phyloP scores from a whole-genome alignment of 2,888 invertebrate genomes.

The Creontiades dilutus region DNA sequence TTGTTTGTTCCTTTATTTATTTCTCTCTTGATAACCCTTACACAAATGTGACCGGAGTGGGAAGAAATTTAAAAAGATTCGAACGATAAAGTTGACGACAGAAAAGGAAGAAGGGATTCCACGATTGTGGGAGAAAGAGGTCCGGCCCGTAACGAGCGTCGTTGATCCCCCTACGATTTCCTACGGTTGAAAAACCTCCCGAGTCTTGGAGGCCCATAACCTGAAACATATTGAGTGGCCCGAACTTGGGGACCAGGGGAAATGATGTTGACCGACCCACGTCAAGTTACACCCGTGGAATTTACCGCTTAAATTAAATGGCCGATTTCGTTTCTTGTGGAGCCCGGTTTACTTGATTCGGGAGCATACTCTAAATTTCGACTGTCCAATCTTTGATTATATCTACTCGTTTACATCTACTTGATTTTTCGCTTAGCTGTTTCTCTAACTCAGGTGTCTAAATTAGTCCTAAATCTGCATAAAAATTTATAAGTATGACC shows the following conservation, averaged over 20 bases:
- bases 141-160: neutral
- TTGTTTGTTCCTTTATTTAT: too few species aligned
- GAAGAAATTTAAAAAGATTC: constrained; percentile 35
- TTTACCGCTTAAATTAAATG: constrained; percentile 19
- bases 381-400: constrained; percentile 1
- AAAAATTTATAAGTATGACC: too few species aligned
- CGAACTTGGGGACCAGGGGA: neutral
- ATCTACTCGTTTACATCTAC: neutral
- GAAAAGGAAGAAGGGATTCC: neutral
- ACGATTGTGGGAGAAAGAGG: constrained; percentile 11
- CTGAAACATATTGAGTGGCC: neutral
- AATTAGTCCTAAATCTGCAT: too few species aligned
- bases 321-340: neutral
- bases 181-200: neutral
- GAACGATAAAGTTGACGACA: neutral
- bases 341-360: neutral
- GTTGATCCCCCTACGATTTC: neutral
- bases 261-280: neutral
- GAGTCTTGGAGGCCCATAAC: neutral
- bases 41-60: neutral
- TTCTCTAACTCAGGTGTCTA: neutral
- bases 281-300: neutral
- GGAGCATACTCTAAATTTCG: neutral
- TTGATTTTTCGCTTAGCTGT: neutral
- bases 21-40: neutral